These are phyloP conservation scores for Catharus bicknelli DNA, from an alignment of 2,113 vertebrate genomes.

Conservation along the genomic window DNA sequence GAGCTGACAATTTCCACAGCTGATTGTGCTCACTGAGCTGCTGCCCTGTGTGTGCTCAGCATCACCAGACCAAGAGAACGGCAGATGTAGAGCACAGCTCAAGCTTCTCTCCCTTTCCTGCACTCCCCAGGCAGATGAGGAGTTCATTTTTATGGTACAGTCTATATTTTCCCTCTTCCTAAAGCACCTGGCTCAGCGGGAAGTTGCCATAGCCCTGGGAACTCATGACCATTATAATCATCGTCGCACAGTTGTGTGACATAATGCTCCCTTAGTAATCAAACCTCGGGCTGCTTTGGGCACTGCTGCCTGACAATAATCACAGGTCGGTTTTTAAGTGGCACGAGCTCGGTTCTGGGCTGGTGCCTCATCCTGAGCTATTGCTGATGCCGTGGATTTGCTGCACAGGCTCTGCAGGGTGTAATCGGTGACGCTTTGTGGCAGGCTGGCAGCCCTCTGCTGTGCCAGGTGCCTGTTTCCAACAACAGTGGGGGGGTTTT, in stretches of 20 bases:
- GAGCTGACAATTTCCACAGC: neutral
- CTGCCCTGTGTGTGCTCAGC: neutral
- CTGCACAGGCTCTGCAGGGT: neutral
- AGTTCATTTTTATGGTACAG: neutral
- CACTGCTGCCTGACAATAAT: constrained; percentile 1
- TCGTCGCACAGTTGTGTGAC: neutral
- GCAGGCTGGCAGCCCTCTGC: neutral
- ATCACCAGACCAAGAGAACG: fast-evolving
- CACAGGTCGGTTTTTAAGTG: neutral
- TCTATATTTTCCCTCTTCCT: neutral
- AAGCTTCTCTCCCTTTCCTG: neutral
- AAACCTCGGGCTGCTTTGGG: constrained; percentile 19
- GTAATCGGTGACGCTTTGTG: constrained; percentile 26
- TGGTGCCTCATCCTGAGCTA: constrained; percentile 37
- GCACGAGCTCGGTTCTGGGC: neutral
- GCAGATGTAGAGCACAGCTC: neutral
- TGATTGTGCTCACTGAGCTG: neutral
- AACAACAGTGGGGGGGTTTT: neutral
- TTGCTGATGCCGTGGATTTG: constrained; percentile 37
- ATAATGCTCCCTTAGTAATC: neutral
- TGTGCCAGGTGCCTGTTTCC: constrained; percentile 42
- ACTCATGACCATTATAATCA: neutral
- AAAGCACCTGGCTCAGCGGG: neutral
- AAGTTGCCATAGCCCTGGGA: neutral
- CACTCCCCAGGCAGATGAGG: neutral